Conservation (phyloP, 2,797 vertebrate species). For the Chelmon rostratus region DNA sequence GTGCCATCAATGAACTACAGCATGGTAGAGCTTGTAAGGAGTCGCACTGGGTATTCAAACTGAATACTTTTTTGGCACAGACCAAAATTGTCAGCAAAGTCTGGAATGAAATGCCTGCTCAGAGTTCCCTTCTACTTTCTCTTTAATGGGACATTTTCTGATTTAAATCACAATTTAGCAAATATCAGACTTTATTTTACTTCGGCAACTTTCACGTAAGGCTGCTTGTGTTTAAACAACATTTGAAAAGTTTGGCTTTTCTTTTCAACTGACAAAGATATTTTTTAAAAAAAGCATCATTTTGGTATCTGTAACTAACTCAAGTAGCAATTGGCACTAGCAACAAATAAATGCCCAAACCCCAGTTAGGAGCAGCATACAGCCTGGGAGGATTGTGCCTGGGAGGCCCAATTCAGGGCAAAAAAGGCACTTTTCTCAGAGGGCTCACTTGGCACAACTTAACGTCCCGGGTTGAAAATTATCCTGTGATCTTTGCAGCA, state of each 20-base stretch:
- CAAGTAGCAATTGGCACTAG: neutral
- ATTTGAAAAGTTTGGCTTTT: too few species aligned
- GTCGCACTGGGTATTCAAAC: too few species aligned
- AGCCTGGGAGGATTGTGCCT: neutral
- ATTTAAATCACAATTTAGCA: too few species aligned
- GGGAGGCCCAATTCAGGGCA: constrained; percentile 16
- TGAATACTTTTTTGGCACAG: neutral
- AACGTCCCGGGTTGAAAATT: constrained; percentile 20
- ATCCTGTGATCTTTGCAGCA: constrained; percentile 14
- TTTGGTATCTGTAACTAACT: too few species aligned
- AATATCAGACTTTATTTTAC: too few species aligned
- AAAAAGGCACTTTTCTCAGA: neutral
- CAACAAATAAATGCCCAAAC: neutral
- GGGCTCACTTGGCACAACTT: constrained; percentile 13
- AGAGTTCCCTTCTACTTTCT: neutral
- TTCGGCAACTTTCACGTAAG: too few species aligned
- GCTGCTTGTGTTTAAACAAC: too few species aligned
- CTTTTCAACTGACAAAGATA: too few species aligned
- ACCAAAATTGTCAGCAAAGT: neutral
- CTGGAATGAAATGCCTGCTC: neutral
- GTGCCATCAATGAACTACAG: neutral
- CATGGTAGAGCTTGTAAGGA: neutral
- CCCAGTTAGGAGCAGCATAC: neutral
- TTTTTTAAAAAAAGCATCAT: neutral
- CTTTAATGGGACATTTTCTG: too few species aligned